Percentiles rank a stretch among this genome's conserved stretches.
These are phyloP conservation scores for Brachymystax lenok DNA, from an alignment of 2,797 vertebrate species.

Conservation along the genomic window DNA sequence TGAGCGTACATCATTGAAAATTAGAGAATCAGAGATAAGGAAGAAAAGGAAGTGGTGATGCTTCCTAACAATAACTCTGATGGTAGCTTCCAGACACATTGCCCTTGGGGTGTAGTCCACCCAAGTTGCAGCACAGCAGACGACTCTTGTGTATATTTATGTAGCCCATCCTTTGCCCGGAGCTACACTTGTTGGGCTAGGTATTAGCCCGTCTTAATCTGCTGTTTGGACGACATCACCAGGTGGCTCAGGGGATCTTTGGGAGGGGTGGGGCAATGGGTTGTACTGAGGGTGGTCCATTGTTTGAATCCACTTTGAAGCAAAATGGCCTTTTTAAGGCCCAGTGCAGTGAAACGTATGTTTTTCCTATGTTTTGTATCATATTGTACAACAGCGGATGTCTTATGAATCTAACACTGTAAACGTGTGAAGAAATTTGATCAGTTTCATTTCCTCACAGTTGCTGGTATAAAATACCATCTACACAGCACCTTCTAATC, in stretches of 20 bases:
- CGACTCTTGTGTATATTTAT: conserved; percentile 26
- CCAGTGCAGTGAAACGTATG: neutral
- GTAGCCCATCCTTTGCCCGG: conserved; percentile 45
- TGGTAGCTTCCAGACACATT: neutral
- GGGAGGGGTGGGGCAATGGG: conserved; percentile 41
- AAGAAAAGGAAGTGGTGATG: neutral
- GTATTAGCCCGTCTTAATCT: conserved; percentile 47
- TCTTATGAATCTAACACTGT: no score
- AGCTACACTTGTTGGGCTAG: conserved; percentile 52
- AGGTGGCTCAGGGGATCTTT: conserved; percentile 56
- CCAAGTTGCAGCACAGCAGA: conserved; percentile 14
- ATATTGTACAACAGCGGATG: no score
- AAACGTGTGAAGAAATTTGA: no score
- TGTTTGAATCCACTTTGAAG: conserved; percentile 39
- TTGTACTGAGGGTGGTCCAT: conserved; percentile 29
- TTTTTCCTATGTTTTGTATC: no score
- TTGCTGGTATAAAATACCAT: no score
- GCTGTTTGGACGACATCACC: conserved; percentile 50
- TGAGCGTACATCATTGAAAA: neutral
- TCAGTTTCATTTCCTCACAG: no score
- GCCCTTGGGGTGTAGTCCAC: conserved; percentile 6
- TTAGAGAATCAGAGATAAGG: neutral
- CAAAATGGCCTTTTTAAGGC: conserved; percentile 23
- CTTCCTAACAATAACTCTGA: neutral
- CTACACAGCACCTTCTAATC: no score